Evolutionary conservation across 2,797 vertebrate genomes (phyloP).

Genomic region (Paratrypauchen microcephalus): DNA sequence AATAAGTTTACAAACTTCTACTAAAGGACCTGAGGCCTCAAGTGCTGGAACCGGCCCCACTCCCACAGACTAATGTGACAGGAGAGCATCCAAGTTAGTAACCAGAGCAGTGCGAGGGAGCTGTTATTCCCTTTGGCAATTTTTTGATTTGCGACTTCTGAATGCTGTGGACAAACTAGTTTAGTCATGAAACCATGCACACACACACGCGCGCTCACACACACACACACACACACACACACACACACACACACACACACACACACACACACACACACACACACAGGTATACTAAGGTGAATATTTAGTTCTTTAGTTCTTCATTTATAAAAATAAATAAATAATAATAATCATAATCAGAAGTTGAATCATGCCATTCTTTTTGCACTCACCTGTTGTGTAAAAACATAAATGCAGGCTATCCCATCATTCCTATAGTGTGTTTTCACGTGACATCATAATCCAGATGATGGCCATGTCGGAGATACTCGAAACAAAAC

Average conservation of each 20-base stretch:
- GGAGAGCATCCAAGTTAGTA: neutral
- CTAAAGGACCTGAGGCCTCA: neutral
- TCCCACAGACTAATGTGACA: neutral
- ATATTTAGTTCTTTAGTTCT: neutral
- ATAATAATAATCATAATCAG: neutral
- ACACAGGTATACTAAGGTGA: neutral
- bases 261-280: neutral
- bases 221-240: neutral
- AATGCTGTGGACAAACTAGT: slow-evolving; percentile 40
- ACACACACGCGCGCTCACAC: neutral
- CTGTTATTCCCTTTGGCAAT: slow-evolving; percentile 38
- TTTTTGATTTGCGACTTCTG: slow-evolving; percentile 1
- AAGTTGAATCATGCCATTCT: neutral
- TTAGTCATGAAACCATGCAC: slow-evolving; percentile 31
- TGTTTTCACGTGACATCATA: too few relatives aligned
- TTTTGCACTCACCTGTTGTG: neutral
- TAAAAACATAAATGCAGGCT: neutral
- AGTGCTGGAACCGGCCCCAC: neutral
- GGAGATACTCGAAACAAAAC: too few relatives aligned
- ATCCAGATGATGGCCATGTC: too few relatives aligned
- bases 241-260: neutral
- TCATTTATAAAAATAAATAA: neutral
- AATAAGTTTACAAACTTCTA: neutral
- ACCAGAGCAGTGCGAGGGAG: neutral
- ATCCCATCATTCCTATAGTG: slow-evolving; percentile 25